These are phyloP conservation scores for Cyclura pinguis DNA, from an alignment of 2,797 vertebrate species.

Conservation along the genomic window DNA sequence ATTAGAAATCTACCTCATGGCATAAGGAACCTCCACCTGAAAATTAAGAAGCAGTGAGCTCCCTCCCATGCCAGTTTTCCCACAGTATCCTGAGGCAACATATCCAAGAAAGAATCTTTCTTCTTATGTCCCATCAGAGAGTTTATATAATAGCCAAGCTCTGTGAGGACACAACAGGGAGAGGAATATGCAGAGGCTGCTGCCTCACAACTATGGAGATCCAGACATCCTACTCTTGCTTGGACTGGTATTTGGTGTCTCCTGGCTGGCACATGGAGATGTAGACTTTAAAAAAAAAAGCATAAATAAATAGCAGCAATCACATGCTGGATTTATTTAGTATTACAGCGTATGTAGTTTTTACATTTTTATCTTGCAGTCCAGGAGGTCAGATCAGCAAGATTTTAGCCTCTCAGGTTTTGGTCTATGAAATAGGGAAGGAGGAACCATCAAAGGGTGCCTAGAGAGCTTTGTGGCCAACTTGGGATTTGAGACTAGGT, in stretches of 20 bases:
- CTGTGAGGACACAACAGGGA: background rate
- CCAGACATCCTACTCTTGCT: background rate
- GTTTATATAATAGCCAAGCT: background rate
- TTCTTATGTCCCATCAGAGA: background rate
- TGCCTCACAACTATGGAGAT: too few species aligned
- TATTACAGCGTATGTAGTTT: background rate
- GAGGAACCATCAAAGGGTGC: too few species aligned
- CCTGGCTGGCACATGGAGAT: background rate
- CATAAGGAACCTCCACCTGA: too few species aligned
- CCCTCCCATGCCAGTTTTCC: background rate
- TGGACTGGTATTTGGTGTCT: background rate
- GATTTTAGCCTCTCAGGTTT: background rate
- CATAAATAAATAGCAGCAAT: background rate
- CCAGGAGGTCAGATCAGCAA: background rate
- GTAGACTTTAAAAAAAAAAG: background rate
- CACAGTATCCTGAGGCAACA: background rate
- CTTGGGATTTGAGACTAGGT: too few species aligned
- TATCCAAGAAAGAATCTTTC: background rate
- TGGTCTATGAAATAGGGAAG: background rate
- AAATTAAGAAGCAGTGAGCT: background rate
- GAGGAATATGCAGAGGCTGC: background rate
- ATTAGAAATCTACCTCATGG: background rate
- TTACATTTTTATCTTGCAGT: background rate
- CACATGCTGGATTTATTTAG: background rate
- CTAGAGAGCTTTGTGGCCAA: background rate